Base-by-base conservation (phyloP, 2,888 invertebrate genomes). In the Chrysolina haemoptera region DNA sequence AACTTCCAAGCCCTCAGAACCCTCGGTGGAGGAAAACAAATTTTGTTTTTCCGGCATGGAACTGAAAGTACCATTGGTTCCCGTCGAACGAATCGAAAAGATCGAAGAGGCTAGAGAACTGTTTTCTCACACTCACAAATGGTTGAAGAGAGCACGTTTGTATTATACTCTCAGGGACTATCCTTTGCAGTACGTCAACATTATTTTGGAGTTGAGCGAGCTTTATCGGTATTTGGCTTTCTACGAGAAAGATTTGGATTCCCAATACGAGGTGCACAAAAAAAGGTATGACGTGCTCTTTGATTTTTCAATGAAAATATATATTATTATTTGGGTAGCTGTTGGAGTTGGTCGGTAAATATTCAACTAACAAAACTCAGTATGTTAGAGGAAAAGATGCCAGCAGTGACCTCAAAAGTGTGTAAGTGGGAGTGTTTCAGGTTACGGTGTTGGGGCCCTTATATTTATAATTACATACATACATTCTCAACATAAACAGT, bases 161-260 rank as follows among this genome's bases (percentile, higher is more conserved):
- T 91, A 89, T 82, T 92, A 91, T 77, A 91, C 90, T 70, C 88
- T 92, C 59, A 89, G 91, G 74, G 90, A 91, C 78, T 89, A 90
- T 81, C 90, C 91, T 0, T 88, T 90, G 46, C 91, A 91, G 79
- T 91, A 90, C 79, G 90, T 92, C 70, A 90, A 91, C 59, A 89
- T 90, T 73, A 89, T 91, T 1, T 83, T 92, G 76, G 91, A 92
- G 82, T 84, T 91, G 62, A 93, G 93, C 55, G 92, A 92, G 80
- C 85, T 93, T 14, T 94, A 92, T 83, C 91, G 92, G 79, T 90
- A 91, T 82, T 87, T 95, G 68, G 91, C 93, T 0, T 93, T 93
- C 85, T 95, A 94, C 87, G 95, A 95, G 85, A 88, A 90, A 50
- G 92, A 93, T 82, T 88, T 93, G 55, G 94, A 94, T 75, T 82